Evolutionary conservation across 2,888 invertebrate genomes (phyloP), one percentile per base, ranked within the genome.

Genomic region (Xanthorhoe designata): DNA sequence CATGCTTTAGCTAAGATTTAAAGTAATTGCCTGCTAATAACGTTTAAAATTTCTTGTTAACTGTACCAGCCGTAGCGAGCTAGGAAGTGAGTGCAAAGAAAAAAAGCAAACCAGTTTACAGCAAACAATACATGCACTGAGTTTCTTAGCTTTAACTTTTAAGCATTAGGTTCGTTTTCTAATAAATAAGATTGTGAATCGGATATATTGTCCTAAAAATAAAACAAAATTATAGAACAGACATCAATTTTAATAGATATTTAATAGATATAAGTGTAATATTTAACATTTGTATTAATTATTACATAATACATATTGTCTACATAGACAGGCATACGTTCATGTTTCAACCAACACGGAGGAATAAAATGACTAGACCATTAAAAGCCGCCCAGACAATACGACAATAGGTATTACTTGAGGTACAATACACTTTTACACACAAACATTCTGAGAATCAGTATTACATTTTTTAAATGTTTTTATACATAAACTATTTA

Each of bases 171-270:
- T n/a, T n/a, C n/a, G n/a, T n/a, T n/a, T n/a, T n/a, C n/a, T n/a
- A n/a, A n/a, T n/a, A n/a, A n/a, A n/a, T n/a, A 4, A 24, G 24
- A 24, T 24, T 24, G 1, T 24, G 24, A 4, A 4, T 24, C 24
- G 1, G 1, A 3, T 24, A 24, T 24, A 3, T 24, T 24, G 24
- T 24, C 24, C 24, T 24, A 29, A 35, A 73, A 91, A 88, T 87
- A 78, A 92, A 91, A 90, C 80, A 75, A 77, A 42, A 66, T 69
- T 51, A 58, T 85, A 85, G 92, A 93, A 93, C 92, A 93, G 92
- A 93, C 92, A 93, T 92, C 92, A 92, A 91, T 91, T 92, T 91
- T 93, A 92, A 92, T 93, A 92, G 89, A 91, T 92, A 88, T 92
- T 91, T 93, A 92, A 92, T 93, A 92, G 89, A 91, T 92, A 88